Evolutionary conservation across 2,113 vertebrate species (phyloP).

Genomic region (Phalacrocorax pelagicus): DNA sequence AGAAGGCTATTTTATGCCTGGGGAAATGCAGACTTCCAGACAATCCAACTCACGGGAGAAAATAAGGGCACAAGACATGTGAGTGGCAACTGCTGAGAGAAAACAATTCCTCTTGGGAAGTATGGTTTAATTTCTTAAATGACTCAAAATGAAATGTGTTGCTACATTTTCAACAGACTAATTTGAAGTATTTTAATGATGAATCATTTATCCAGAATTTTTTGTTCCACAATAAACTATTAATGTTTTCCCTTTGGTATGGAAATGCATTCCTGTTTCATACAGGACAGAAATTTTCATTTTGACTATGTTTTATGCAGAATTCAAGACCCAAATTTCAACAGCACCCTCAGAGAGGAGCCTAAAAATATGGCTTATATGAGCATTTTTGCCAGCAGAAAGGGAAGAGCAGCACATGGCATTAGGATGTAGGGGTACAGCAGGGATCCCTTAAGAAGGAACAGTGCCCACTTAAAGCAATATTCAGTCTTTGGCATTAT

Average conservation of each 20-base stretch:
- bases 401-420: background rate
- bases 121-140: background rate
- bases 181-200: background rate
- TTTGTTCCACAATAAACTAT: background rate
- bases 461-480: background rate
- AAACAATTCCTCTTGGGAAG: background rate
- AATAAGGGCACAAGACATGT: background rate
- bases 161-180: background rate
- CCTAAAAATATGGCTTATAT: rapidly evolving
- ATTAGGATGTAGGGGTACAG: rapidly evolving
- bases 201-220: background rate
- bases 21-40: background rate
- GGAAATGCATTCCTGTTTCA: background rate
- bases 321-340: background rate
- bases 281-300: background rate
- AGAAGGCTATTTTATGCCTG: background rate
- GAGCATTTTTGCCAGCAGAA: background rate
- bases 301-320: background rate
- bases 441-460: background rate
- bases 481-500: background rate
- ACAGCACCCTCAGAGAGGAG: background rate
- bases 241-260: background rate
- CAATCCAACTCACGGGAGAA: background rate
- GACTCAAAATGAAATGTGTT: background rate
- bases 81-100: background rate